Evolutionary conservation across 2,888 invertebrate species (phyloP), one percentile per base, ranked within the genome.

Genomic region (Ichneumon xanthorius): DNA sequence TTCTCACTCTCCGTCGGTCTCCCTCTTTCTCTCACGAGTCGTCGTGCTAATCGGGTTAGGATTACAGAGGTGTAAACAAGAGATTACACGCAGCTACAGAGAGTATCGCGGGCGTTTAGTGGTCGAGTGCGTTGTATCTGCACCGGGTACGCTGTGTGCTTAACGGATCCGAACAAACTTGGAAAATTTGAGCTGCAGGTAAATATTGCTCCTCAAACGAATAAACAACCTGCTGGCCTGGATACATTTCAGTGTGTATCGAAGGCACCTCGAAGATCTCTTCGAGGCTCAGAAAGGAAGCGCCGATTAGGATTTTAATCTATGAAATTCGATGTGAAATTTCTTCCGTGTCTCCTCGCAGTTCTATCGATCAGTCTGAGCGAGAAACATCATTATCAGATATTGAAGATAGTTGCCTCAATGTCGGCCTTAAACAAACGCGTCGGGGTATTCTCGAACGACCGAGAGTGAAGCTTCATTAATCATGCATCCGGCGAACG

Each of bases 11-110:
- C 3, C 45, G 0, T 48, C 45, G 16, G 45, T 48, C 45, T 48
- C 45, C 14, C 45, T 48, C 45, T 48, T 48, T 48, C 73, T 80
- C 71, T 45, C 81, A 16, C 45, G 30, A 83, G 58, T 68, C 63
- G 58, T 68, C 58, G 40, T 70, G 83, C 73, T 89, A 90, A 92
- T 91, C 90, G 87, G 89, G 85, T 89, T 90, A 88, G 87, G 88
- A 87, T 89, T 88, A 87, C 76, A 70, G 50, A 58, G 58, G 7
- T 87, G 87, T 89, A 89, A 91, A 91, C 89, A 90, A 90, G 86
- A 89, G 89, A 89, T 90, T 90, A 89, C 75, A 80, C 14, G 63
- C 55, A 70, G 45, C 30, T 55, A 87, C n/a, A 63, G 84, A 76
- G 63, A 80, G 45, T 26, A 85, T 84, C 80, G 19, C 50, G 26